A percentile compares a stretch with the other conserved stretches of the same genome.
phyloP scores from a whole-genome alignment of 2,888 invertebrate genomes.

The Silvanus unidentatus region DNA sequence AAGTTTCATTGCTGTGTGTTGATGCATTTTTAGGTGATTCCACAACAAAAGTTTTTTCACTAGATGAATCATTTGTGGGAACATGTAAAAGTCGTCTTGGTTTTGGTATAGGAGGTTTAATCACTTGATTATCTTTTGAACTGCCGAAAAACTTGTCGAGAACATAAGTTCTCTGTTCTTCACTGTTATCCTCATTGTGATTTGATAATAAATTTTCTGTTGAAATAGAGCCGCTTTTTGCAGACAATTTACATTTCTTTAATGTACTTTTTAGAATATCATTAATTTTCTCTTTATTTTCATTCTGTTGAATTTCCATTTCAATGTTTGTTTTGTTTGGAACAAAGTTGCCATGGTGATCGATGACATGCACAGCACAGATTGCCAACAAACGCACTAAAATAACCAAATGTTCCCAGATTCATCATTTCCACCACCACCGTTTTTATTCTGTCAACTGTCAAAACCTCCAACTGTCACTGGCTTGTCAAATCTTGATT shows the following conservation, averaged over 20 bases:
- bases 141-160: constrained; percentile 32
- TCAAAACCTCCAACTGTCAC: neutral
- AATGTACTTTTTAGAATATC: neutral
- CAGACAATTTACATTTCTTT: neutral
- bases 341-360: neutral
- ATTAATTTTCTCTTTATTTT: constrained; percentile 1
- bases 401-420: neutral
- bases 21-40: constrained; percentile 9
- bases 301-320: neutral
- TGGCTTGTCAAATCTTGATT: constrained; percentile 1
- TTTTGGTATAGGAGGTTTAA: constrained; percentile 31
- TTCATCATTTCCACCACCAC: neutral
- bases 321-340: neutral
- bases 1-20: constrained; percentile 6
- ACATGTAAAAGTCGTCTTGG: constrained; percentile 19
- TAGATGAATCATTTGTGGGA: constrained; percentile 5
- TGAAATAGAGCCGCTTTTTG: neutral
- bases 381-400: neutral
- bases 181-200: neutral
- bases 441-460: too few species aligned
- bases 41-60: constrained; percentile 23
- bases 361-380: neutral
- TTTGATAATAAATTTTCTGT: neutral
- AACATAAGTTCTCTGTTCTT: constrained; percentile 20
- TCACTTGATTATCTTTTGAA: neutral